These are phyloP conservation scores for Conus canariensis DNA, from an alignment of 2,888 invertebrate genomes.

Conservation along the genomic window DNA sequence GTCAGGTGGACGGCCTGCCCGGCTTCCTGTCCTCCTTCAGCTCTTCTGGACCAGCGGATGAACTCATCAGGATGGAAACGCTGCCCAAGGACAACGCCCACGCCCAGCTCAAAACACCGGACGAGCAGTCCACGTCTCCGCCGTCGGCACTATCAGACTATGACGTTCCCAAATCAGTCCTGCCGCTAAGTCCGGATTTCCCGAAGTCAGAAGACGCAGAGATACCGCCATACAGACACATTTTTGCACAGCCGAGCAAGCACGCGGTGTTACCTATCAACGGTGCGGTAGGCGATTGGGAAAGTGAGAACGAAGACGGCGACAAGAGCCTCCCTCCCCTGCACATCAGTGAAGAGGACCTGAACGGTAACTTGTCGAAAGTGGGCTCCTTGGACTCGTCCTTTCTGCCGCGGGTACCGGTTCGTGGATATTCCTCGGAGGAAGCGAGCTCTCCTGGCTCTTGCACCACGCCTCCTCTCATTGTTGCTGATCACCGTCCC, in stretches of 20 bases:
- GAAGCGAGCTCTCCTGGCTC: neutral
- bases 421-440: neutral
- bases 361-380: conserved; percentile 31
- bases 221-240: neutral
- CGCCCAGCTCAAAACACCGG: conserved; percentile 35
- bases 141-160: neutral
- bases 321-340: conserved; percentile 18
- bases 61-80: conserved; percentile 4
- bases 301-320: conserved; percentile 12
- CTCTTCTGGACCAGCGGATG: neutral
- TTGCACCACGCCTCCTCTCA: neutral
- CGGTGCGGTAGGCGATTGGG: conserved; percentile 26
- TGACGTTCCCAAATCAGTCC: neutral
- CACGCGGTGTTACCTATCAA: neutral
- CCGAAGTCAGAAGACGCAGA: neutral
- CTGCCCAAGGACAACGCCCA: conserved; percentile 36
- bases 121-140: neutral
- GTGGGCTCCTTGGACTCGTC: neutral
- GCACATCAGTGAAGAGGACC: conserved; percentile 47
- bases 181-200: neutral
- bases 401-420: neutral
- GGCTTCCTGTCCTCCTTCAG: conserved; percentile 26
- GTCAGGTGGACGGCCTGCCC: neutral
- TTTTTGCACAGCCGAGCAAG: neutral
- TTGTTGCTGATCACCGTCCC: neutral